phyloP scores from a whole-genome alignment of 1,140 invertebrate genomes.

The Cylas formicarius region DNA sequence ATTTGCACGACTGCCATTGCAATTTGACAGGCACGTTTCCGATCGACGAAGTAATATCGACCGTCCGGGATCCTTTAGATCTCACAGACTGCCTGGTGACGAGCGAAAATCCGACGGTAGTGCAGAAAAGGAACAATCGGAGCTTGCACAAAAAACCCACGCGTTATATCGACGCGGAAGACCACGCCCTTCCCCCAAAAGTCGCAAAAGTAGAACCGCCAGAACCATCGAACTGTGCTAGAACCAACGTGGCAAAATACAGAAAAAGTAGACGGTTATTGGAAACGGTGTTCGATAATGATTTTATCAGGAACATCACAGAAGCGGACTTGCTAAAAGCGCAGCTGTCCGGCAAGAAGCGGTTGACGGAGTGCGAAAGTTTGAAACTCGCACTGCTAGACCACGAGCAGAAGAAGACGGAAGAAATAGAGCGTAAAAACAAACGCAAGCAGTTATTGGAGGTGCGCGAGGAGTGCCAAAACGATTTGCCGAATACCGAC shows the following conservation, averaged over 20 bases:
- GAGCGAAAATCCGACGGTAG: too few species aligned
- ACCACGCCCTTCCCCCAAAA: too few species aligned
- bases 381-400: conserved; percentile 6
- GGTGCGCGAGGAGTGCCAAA: conserved; percentile 10
- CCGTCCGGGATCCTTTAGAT: too few species aligned
- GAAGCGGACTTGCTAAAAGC: conserved; percentile 10
- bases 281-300: neutral
- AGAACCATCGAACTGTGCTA: conserved; percentile 8
- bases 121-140: too few species aligned
- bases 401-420: conserved; percentile 4
- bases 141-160: too few species aligned
- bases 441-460: conserved; percentile 24
- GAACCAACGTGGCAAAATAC: conserved; percentile 4
- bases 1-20: conserved; percentile 38
- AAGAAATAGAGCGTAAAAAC: conserved; percentile 1
- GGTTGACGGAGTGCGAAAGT: neutral
- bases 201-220: too few species aligned
- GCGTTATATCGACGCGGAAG: too few species aligned
- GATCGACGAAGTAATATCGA: neutral
- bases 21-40: conserved; percentile 9
- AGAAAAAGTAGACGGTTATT: neutral
- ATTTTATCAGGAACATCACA: conserved; percentile 14
- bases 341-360: neutral
- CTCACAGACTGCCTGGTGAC: too few species aligned
- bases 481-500: conserved; percentile 1